Conservation (phyloP, 2,113 vertebrate species). For the Hyaena hyaena region DNA sequence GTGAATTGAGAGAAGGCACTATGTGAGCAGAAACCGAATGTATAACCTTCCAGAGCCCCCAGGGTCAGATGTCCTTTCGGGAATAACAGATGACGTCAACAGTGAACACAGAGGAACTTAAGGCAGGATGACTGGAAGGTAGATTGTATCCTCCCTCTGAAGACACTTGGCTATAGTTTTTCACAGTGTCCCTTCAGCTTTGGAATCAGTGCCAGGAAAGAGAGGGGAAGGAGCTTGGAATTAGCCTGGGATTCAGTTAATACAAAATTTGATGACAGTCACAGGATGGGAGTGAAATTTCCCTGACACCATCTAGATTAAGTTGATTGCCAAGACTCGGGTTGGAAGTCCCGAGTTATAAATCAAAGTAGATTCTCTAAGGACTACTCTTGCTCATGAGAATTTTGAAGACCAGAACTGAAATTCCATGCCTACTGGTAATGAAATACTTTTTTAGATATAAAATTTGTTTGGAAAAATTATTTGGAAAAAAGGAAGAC, state of each 20-base stretch:
- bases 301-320: not conserved
- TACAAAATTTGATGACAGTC: not conserved
- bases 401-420: conserved; percentile 42
- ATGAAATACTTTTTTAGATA: conserved; percentile 19
- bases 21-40: not conserved
- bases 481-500: not conserved
- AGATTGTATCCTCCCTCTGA: not conserved
- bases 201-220: conserved; percentile 10
- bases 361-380: conserved; percentile 31
- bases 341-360: not conserved
- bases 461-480: conserved; percentile 33
- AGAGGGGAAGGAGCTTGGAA: not conserved
- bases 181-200: not conserved
- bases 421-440: not conserved
- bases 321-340: not conserved
- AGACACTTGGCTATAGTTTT: not conserved
- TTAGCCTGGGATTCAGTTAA: not conserved
- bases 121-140: not conserved
- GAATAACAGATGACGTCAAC: conserved; percentile 26
- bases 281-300: not conserved
- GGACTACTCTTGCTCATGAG: not conserved
- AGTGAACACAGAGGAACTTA: conserved; percentile 17
- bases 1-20: not conserved
- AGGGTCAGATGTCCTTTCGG: not conserved
- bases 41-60: not conserved